Evolutionary conservation across 2,888 invertebrate species (phyloP).

Genomic region (Thelaira solivaga): DNA sequence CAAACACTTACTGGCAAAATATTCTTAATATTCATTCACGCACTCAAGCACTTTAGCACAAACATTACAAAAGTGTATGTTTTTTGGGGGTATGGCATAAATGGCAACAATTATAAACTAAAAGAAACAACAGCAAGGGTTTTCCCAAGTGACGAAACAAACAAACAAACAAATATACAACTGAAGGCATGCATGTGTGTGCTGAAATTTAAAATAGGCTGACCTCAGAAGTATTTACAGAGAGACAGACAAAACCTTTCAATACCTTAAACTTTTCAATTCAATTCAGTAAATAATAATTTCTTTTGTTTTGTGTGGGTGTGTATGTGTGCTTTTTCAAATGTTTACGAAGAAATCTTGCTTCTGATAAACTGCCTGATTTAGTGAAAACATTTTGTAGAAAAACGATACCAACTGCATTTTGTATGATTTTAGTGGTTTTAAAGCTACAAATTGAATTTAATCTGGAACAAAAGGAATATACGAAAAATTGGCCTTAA

Average conservation of each 20-base stretch:
- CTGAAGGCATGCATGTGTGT: conserved; percentile 47
- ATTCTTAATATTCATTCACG: conserved; percentile 31
- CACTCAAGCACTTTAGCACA: conserved; percentile 43
- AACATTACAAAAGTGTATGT: conserved; percentile 25
- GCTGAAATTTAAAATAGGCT: conserved; percentile 69
- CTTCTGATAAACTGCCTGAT: conserved; percentile 34
- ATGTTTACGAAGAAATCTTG: neutral
- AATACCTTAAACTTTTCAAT: conserved; percentile 49
- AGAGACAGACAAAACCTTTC: conserved; percentile 47
- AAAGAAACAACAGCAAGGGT: conserved; percentile 1
- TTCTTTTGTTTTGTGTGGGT: conserved; percentile 21
- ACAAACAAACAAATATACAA: conserved; percentile 52
- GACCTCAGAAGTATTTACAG: conserved; percentile 68
- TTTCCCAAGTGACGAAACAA: conserved; percentile 60
- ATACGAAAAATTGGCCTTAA: too few relatives aligned
- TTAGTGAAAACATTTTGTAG: conserved; percentile 1
- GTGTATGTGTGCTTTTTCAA: too few relatives aligned
- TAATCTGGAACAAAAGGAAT: too few relatives aligned
- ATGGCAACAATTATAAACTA: conserved; percentile 53
- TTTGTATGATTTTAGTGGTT: too few relatives aligned
- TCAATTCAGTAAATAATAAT: conserved; percentile 47
- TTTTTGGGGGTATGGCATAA: conserved; percentile 31
- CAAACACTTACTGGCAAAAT: conserved; percentile 59
- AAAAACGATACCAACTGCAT: conserved; percentile 13
- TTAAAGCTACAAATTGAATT: too few relatives aligned